Evolutionary conservation across 2,797 vertebrate genomes (phyloP).

Genomic region (Manis crassicaudata): DNA sequence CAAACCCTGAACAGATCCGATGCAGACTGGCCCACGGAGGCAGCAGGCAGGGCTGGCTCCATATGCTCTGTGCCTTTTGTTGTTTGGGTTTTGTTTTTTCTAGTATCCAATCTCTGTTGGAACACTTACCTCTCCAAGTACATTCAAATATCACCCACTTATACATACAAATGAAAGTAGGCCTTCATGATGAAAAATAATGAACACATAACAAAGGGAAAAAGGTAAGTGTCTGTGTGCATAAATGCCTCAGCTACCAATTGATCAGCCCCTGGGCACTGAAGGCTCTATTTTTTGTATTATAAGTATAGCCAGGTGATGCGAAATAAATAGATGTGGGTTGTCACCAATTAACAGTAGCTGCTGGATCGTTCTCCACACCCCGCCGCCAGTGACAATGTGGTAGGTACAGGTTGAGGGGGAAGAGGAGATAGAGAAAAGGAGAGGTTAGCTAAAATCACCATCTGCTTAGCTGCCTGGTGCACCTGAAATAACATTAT

Average conservation of each 20-base stretch:
- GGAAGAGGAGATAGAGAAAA: background rate
- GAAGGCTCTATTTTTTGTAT: background rate
- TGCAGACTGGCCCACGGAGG: rapidly evolving
- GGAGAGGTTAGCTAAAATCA: background rate
- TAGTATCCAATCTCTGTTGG: background rate
- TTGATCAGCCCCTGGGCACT: rapidly evolving
- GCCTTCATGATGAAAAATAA: background rate
- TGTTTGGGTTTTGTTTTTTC: no score
- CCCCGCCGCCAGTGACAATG: rapidly evolving
- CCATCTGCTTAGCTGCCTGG: background rate
- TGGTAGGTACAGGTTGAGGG: background rate
- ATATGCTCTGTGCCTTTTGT: rapidly evolving
- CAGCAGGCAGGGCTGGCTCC: background rate
- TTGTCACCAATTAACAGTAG: background rate
- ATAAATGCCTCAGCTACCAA: background rate
- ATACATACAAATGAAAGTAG: background rate
- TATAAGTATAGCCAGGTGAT: background rate
- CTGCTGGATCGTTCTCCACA: background rate
- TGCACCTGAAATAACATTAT: background rate
- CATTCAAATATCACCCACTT: background rate
- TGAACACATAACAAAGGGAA: background rate
- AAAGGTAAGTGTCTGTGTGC: background rate
- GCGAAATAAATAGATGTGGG: background rate
- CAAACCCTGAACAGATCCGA: no score
- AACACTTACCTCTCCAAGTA: background rate